phyloP scores from a whole-genome alignment of 2,888 invertebrate species.

The Arctia plantaginis region DNA sequence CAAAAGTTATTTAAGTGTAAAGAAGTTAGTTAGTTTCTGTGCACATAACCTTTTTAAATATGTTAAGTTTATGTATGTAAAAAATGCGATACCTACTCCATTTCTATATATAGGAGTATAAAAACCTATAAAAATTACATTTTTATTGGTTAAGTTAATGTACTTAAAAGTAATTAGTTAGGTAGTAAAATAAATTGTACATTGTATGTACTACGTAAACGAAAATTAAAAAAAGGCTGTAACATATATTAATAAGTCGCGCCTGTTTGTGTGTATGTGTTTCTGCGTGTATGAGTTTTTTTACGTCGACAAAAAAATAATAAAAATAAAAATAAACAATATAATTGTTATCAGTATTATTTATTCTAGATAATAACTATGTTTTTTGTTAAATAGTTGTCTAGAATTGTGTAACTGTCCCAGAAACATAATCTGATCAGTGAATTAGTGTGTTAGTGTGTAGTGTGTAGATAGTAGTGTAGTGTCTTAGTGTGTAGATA shows the following conservation, averaged over 20 bases:
- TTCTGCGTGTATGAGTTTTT: background rate
- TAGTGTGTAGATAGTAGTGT: background rate
- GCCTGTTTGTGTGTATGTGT: background rate
- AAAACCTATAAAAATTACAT: background rate
- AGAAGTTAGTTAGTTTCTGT: background rate
- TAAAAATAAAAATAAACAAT: background rate
- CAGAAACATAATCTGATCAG: background rate
- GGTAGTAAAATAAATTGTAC: background rate
- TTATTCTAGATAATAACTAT: conserved; percentile 9
- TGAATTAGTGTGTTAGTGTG: background rate
- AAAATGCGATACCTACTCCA: background rate
- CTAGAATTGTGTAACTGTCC: background rate
- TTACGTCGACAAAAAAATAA: background rate
- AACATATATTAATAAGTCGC: background rate
- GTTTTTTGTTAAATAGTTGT: background rate
- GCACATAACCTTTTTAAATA: background rate
- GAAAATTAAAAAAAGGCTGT: background rate
- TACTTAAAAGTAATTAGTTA: background rate
- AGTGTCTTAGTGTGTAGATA: background rate
- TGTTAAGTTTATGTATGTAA: background rate
- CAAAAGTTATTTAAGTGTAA: background rate
- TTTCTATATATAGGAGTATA: background rate
- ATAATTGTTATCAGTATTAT: conserved; percentile 19
- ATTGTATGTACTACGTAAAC: background rate
- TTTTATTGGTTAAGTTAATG: background rate